Base-by-base conservation (phyloP, 2,113 vertebrate species). In the Hippocampus mohnikei region DNA sequence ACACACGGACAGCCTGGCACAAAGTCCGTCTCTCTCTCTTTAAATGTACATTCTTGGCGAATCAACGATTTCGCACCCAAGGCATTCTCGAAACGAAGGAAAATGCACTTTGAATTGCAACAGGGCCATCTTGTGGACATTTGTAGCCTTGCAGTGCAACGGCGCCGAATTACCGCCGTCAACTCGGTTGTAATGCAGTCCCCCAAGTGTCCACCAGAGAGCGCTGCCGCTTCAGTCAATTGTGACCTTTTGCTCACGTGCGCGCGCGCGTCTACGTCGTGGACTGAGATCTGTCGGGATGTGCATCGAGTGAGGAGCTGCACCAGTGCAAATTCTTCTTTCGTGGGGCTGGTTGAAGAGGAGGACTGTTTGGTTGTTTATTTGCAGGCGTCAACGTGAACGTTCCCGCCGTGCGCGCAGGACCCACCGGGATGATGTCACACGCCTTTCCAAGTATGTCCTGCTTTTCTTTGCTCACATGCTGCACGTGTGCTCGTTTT, bases 381-480 rank as follows among this genome's bases (percentile, higher is more conserved):
- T 50, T 20, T 50, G 46, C 46, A 50, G 27, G 11, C 12, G 27
- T 60, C 58, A 8, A 60, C 27, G 18, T 18, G 27, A 60, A 33
- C 58, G 15, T 23, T n/a, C 21, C 9, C 52, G 52, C 9, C 52
- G 52, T 21, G 15, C 58, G 2, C 27, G 27, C 7, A 60, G 27
- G 15, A 60, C 27, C n/a, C n/a, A 33, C 15, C 27, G 16, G 13
- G 27, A 60, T 60, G 58, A 33, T 8, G 27, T 27, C 55, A 10
- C 61, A 60, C 42, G 53, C 77, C 40, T 40, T 66, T 70, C 41
- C 75, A 84, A 84, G 84, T 86, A 87, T 23, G 85, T 85, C 52
- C 20, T 56, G 9, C 71, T 69, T 10, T 21, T 2, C 29, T 21
- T 33, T 27, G 55, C 55, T 58, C 11, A 15, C 55, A 58, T 25